These are phyloP conservation scores for Oscheius sp. DNA, from an alignment of 2,888 invertebrate species.

Conservation along the genomic window DNA sequence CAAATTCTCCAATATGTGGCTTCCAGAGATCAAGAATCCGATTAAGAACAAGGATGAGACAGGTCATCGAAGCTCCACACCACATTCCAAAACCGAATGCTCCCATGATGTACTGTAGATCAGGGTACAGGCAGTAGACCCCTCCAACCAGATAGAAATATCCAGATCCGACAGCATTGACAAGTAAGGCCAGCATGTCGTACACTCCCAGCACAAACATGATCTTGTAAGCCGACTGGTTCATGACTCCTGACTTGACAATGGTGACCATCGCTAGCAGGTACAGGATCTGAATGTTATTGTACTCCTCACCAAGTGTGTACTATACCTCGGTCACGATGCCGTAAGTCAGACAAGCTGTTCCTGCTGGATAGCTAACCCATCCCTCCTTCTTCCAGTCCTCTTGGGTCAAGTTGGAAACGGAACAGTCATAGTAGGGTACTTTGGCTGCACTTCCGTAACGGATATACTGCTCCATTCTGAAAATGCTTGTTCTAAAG, in stretches of 20 bases:
- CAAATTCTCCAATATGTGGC: conserved; percentile 21
- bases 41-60: conserved; percentile 17
- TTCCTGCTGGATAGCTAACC: conserved; percentile 21
- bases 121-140: conserved; percentile 10
- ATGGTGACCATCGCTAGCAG: conserved; percentile 7
- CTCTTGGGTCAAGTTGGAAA: background rate
- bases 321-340: conserved; percentile 11
- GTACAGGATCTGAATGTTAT: background rate
- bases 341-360: conserved; percentile 15
- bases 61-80: conserved; percentile 27
- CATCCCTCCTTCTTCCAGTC: conserved; percentile 24
- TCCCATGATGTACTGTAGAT: conserved; percentile 24
- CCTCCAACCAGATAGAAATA: conserved; percentile 22
- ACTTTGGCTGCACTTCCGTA: conserved; percentile 10
- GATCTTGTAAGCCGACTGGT: conserved; percentile 15
- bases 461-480: conserved; percentile 22
- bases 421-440: conserved; percentile 10
- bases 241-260: conserved; percentile 6
- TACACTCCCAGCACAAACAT: conserved; percentile 17
- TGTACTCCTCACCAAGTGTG: too few relatives aligned
- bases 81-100: conserved; percentile 24
- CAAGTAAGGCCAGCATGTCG: conserved; percentile 7
- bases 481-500: background rate
- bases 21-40: conserved; percentile 26
- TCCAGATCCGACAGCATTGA: conserved; percentile 13